A percentile compares a stretch with the other conserved stretches of the same genome.
These are phyloP conservation scores for Lamellibrachia columna DNA, from an alignment of 2,888 invertebrate genomes.

Conservation along the genomic window DNA sequence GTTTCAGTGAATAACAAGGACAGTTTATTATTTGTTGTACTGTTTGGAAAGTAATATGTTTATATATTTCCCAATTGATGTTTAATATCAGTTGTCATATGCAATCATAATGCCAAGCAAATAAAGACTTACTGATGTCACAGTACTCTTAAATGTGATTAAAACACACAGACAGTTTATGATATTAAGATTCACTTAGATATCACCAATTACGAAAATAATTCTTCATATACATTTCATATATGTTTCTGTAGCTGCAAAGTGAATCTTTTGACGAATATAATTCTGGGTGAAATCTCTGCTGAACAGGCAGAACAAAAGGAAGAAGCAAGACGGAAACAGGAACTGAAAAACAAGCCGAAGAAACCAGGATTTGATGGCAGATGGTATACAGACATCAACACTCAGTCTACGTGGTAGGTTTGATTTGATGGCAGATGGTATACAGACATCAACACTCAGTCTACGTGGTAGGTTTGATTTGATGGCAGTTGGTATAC, in stretches of 20 bases:
- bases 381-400: conserved; percentile 61
- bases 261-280: background rate
- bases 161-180: too few species aligned
- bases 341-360: conserved; percentile 31
- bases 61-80: background rate
- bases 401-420: conserved; percentile 27
- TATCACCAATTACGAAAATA: background rate
- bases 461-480: conserved; percentile 28
- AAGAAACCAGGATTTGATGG: conserved; percentile 58
- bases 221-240: background rate
- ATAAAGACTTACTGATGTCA: background rate
- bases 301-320: conserved; percentile 25
- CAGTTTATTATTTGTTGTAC: background rate
- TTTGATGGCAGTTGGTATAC: conserved; percentile 63
- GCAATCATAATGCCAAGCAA: background rate
- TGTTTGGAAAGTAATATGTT: background rate
- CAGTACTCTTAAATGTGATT: background rate
- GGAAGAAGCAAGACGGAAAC: conserved; percentile 47
- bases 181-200: background rate
- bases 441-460: conserved; percentile 58
- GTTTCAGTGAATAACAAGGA: background rate
- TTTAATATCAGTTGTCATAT: background rate
- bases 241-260: background rate
- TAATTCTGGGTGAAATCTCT: background rate
- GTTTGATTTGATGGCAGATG: conserved; percentile 57